Evolutionary conservation across 2,797 vertebrate species (phyloP).

Genomic region (Rhinichthys osculus): DNA sequence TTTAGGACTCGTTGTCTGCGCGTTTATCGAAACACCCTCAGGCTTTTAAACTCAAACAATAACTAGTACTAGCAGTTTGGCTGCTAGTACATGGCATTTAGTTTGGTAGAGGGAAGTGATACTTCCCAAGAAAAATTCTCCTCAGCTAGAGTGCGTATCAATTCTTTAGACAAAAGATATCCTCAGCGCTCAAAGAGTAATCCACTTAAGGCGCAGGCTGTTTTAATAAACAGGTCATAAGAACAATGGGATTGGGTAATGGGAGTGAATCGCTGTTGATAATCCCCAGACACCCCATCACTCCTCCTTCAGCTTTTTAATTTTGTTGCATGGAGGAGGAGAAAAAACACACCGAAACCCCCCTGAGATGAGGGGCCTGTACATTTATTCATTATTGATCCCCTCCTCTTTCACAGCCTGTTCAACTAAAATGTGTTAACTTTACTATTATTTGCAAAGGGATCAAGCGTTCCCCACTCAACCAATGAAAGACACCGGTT

Average conservation of each 20-base stretch:
- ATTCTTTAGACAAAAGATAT: constrained; percentile 71
- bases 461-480: constrained; percentile 80
- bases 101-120: constrained; percentile 15
- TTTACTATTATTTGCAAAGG: constrained; percentile 89
- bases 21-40: constrained; percentile 14
- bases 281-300: constrained; percentile 82
- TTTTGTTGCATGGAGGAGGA: constrained; percentile 86
- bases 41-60: constrained; percentile 16
- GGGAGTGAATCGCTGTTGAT: constrained; percentile 84
- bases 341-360: constrained; percentile 82
- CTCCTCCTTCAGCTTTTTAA: constrained; percentile 86
- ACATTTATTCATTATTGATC: constrained; percentile 98
- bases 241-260: constrained; percentile 87
- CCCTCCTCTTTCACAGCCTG: constrained; percentile 64
- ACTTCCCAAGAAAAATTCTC: constrained; percentile 2
- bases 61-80: constrained; percentile 14
- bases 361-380: constrained; percentile 84
- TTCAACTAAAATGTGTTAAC: constrained; percentile 85
- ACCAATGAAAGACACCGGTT: constrained; percentile 71
- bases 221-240: constrained; percentile 90
- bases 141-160: constrained; percentile 5
- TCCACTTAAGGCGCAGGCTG: constrained; percentile 86
- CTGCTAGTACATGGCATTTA: constrained; percentile 16
- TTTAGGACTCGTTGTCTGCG: neutral
- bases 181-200: constrained; percentile 85